Evolutionary conservation across 2,113 vertebrate genomes (phyloP).

Genomic region (Rhynchomys soricoides): DNA sequence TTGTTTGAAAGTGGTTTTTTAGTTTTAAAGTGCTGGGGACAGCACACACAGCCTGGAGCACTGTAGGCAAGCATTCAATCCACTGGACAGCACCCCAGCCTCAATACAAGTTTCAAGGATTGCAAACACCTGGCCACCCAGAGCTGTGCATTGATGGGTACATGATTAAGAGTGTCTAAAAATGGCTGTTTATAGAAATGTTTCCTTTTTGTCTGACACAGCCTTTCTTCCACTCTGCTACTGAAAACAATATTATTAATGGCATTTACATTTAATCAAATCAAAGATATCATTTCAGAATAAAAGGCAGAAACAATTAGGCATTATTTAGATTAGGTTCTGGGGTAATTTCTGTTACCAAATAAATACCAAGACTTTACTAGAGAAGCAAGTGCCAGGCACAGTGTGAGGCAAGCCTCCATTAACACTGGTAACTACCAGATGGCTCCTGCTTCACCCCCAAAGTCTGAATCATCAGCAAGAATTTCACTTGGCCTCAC

Average conservation of each 20-base stretch:
- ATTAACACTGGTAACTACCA: rapidly evolving
- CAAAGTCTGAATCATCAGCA: not conserved
- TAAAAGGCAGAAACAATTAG: not conserved
- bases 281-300: not conserved
- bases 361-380: not conserved
- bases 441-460: not conserved
- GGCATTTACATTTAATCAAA: not conserved
- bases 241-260: not conserved
- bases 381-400: not conserved
- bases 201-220: not conserved
- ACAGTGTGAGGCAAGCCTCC: rapidly evolving
- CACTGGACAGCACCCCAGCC: not conserved
- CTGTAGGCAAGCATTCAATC: not conserved
- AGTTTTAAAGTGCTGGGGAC: not conserved
- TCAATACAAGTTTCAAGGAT: not conserved
- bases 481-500: not conserved
- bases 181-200: not conserved
- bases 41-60: not conserved
- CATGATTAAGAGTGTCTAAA: not conserved
- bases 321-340: not conserved
- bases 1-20: not conserved
- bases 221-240: not conserved
- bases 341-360: not conserved
- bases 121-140: not conserved
- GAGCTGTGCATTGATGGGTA: not conserved